Base-by-base conservation (phyloP, 2,888 invertebrate species). In the Scaeva pyrastri region DNA sequence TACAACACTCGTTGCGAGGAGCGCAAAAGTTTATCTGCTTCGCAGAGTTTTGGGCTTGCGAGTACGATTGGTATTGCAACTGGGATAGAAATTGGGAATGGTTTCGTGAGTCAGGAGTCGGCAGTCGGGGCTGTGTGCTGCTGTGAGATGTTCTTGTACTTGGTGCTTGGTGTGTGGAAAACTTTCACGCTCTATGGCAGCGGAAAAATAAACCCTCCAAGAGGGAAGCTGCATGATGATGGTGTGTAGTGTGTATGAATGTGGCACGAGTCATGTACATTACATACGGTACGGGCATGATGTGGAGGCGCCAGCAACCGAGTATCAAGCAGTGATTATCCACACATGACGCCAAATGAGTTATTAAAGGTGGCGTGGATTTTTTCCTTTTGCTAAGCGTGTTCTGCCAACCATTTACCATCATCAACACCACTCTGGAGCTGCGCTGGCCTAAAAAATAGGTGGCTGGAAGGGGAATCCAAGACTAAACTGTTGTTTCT, bases 261-360 rank as follows among this genome's bases (percentile, higher is more conserved):
- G n/a, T 39, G 43, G 36, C 39, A 21, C 62, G n/a, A 41, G 43
- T 12, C 23, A 19, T 41, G 21, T 41, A 43, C n/a, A n/a, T n/a
- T n/a, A n/a, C n/a, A n/a, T n/a, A n/a, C n/a, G n/a, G n/a, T n/a
- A n/a, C n/a, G n/a, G n/a, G n/a, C 26, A 26, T 26, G 7, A 26
- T 26, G 7, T 64, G 64, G 6, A 12, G 56, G 64, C n/a, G 50
- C 58, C 23, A 73, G 23, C 68, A 39, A 55, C n/a, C 41, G 45
- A 36, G 55, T 80, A 76, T 71, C 55, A 76, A 72, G 71, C 71
- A 72, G 72, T 81, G 68, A 81, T 85, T 81, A 76, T 85, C 62
- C 80, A 60, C 85, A 85, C 62, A 85, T 85, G 81, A 81, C 81
- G 72, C 81, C 81, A 68, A 60, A 76, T 70, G 81, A 81, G 76